Percentiles rank a stretch among this genome's conserved stretches.
Conservation (phyloP, 2,797 vertebrate species). For the Lerista edwardsae region DNA sequence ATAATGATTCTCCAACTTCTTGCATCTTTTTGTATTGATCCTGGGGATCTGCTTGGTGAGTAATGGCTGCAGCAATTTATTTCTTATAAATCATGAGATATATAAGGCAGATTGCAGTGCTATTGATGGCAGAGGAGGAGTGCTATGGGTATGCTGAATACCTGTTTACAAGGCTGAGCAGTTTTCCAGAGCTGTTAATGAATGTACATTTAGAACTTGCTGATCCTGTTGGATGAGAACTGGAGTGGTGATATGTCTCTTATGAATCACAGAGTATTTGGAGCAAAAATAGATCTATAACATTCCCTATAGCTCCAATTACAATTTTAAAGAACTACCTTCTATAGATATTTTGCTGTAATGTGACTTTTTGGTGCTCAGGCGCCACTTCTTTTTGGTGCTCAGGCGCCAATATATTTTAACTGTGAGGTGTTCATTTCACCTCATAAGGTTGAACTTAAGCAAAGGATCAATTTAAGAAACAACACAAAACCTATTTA, state of each 20-base stretch:
- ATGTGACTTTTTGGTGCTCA: conserved; percentile 36
- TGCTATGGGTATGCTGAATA: no score
- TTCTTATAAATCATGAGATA: background rate
- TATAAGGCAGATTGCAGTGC: background rate
- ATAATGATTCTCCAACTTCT: background rate
- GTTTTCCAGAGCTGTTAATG: background rate
- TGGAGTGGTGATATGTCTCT: background rate
- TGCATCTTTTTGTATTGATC: background rate
- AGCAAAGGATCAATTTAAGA: conserved; percentile 17
- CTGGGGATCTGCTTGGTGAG: background rate
- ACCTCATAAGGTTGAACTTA: conserved; percentile 34
- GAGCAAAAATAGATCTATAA: conserved; percentile 1
- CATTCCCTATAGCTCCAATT: background rate
- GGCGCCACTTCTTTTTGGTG: conserved; percentile 26
- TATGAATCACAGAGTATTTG: conserved; percentile 12
- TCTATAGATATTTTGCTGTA: conserved; percentile 33
- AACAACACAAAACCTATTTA: conserved; percentile 48
- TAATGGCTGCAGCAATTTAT: background rate
- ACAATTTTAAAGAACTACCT: background rate
- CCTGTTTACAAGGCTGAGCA: background rate
- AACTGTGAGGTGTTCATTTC: conserved; percentile 26
- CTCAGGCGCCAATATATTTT: conserved; percentile 49
- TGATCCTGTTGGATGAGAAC: background rate
- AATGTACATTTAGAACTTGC: background rate
- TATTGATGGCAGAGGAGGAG: no score